Evolutionary conservation across 2,888 invertebrate species (phyloP), one percentile per base, ranked within the genome.

Genomic region (Salticus scenicus): DNA sequence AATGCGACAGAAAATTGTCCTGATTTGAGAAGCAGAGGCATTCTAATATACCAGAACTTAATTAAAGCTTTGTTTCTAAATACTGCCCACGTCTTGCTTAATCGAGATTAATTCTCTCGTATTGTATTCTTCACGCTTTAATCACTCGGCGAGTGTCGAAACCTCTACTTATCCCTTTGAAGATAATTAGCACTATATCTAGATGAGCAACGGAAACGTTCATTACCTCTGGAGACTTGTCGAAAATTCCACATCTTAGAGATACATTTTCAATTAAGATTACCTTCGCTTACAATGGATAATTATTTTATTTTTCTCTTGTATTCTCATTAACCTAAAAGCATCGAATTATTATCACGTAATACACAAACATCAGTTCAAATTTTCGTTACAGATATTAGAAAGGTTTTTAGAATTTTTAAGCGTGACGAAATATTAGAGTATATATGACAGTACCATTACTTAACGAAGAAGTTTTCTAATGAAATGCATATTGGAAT

Each of bases 231-330:
- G 33, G 66, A 76, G 83, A 77, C 83, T 72, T 77, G 81, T 81
- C 74, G 69, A 57, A 69, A 51, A 74, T 69, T 81, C 67, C 72
- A 47, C 42, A 37, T 69, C 72, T 57, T 72, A 73, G 67, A 73
- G 73, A 84, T 84, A 84, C 77, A 77, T 78, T 84, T 84, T 84
- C 83, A 84, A 84, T 84, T 84, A 77, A 84, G 83, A 84, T 77
- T 73, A 67, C 72, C 72, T 73, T 51, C 33, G 66, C 67, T 73
- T 37, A 73, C 77, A 84, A 42, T 84, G 83, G 76, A n/a, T 30
- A 42, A 73, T 73, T 63, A 41, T 31, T 57, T 69, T 63, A 70
- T n/a, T n/a, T n/a, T n/a, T n/a, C n/a, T n/a, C n/a, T n/a, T n/a
- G n/a, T n/a, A n/a, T 74, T 81, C 69, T 71, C 75, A 71, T 82